A percentile compares a stretch with the other conserved stretches of the same genome.
These are phyloP conservation scores for Cyprinodon brontotheroides DNA, from an alignment of 2,113 vertebrate genomes.

Conservation along the genomic window DNA sequence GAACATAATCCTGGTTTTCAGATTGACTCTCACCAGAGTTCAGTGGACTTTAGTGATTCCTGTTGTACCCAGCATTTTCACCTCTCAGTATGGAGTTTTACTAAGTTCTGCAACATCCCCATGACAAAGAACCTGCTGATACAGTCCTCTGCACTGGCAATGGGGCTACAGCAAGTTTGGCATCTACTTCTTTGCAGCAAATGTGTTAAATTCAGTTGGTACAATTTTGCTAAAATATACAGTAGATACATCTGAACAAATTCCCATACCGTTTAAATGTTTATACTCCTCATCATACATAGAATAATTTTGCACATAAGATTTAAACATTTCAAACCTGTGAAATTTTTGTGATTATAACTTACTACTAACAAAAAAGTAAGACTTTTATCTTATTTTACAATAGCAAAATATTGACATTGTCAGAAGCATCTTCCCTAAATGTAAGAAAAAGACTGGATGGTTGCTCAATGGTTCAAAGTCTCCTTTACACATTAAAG, in stretches of 20 bases:
- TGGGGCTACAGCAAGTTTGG: conserved; percentile 40
- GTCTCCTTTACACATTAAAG: not conserved
- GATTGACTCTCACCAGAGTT: conserved; percentile 72
- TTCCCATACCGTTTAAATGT: not conserved
- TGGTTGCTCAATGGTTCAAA: not conserved
- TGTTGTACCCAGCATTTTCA: conserved; percentile 73
- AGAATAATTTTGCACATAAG: not conserved
- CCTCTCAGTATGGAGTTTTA: conserved; percentile 67
- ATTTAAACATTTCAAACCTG: not conserved
- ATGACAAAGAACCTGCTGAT: conserved; percentile 71
- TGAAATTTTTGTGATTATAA: not conserved
- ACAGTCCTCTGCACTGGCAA: conserved; percentile 40
- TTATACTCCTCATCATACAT: not conserved
- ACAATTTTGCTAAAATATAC: conserved; percentile 3
- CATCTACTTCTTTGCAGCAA: conserved; percentile 39
- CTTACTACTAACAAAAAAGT: not conserved
- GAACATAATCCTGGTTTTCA: conserved; percentile 68
- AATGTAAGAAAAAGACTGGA: not conserved
- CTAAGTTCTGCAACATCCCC: conserved; percentile 70
- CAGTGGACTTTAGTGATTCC: conserved; percentile 65
- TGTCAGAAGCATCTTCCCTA: not conserved
- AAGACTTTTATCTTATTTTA: no score
- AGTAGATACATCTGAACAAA: not conserved
- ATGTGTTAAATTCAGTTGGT: conserved; percentile 38
- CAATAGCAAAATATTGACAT: not conserved